Evolutionary conservation across 2,113 vertebrate species (phyloP), one percentile per base, ranked within the genome.

Genomic region (Pitta sordida): DNA sequence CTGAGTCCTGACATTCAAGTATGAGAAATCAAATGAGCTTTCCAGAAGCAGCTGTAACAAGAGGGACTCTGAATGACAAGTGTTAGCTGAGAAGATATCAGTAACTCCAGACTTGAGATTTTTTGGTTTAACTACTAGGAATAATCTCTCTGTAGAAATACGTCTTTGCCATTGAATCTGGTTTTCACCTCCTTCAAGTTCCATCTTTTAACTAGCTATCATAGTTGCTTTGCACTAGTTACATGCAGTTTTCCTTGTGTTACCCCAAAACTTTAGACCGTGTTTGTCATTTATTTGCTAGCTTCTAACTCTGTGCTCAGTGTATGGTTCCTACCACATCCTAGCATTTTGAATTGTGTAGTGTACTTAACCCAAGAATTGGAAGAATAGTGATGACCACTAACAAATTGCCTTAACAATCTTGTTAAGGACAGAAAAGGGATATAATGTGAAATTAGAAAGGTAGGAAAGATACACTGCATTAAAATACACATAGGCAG

Each of bases 231-330:
- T 68, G 39, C 46, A 49, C 27, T 58, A 53, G 32, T 7, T 84
- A 70, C 30, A 81, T 96, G 29, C 14, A 3, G 18, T 56, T 92
- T 68, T 96, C 43, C 52, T 43, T 69, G 44, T 70, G 77, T 78
- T 68, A 63, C 60, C 56, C 46, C 56, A 49, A 83, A 93, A 93
- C 63, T 94, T 95, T 39, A 83, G 86, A 80, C 39, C 91, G 56
- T 43, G 10, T 46, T 29, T 75, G 91, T 74, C 11, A 17, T 92
- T 96, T 93, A 75, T 90, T 95, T 97, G 30, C 80, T 91, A 32
- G 9, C 53, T 92, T 68, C 70, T 60, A 44, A 68, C 59, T 92
- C 65, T 80, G 16, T 58, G 23, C 86, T 52, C 76, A 41, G 27
- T 53, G 21, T 13, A 16, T 60, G 39, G 34, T 65, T 79, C 70